Evolutionary conservation across 2,797 vertebrate genomes (phyloP), one percentile per base, ranked within the genome.

Genomic region (Melanotaenia nigrans): DNA sequence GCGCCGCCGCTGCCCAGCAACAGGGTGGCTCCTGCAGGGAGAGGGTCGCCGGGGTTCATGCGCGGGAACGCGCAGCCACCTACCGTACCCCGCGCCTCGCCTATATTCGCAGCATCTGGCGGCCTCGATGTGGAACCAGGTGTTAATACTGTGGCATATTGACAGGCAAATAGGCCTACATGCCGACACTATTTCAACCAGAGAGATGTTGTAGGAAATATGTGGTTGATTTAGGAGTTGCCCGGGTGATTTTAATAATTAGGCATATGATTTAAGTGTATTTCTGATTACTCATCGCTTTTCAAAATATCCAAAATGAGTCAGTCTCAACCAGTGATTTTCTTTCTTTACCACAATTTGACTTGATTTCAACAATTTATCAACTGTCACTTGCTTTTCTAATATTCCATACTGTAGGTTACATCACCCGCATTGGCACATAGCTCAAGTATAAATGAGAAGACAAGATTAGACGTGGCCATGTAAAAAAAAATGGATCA

Each of bases 1-100:
- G 76, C 78, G 68, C 72, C 25, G 61, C 61, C 51, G 85, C 90
- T 92, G 91, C 91, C 91, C 91, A 91, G 92, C 91, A 92, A 93
- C 91, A 92, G 91, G 89, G 89, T 84, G 79, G 79, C 73, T 74
- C 85, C 83, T 82, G 83, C 86, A 83, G 71, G 67, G 33, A 35
- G 30, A 66, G 85, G 90, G 90, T 91, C 88, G 86, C 68, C 25
- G 57, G 78, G 90, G 88, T 93, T 86, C 85, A 90, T 47, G 45
- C 60, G 12, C 68, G 67, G 30, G 71, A 75, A 72, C 81, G 79
- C 81, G 80, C 86, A 20, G 49, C 56, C 56, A 33, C 30, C 5
- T 30, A 67, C 62, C 30, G 49, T 56, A 16, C 13, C 13, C 0
- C 45, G 38, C 47, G 10, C 32, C 51, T 33, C 38, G n/a, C 30